Base-by-base conservation (phyloP, 2,113 vertebrate species). In the Tiliqua scincoides region DNA sequence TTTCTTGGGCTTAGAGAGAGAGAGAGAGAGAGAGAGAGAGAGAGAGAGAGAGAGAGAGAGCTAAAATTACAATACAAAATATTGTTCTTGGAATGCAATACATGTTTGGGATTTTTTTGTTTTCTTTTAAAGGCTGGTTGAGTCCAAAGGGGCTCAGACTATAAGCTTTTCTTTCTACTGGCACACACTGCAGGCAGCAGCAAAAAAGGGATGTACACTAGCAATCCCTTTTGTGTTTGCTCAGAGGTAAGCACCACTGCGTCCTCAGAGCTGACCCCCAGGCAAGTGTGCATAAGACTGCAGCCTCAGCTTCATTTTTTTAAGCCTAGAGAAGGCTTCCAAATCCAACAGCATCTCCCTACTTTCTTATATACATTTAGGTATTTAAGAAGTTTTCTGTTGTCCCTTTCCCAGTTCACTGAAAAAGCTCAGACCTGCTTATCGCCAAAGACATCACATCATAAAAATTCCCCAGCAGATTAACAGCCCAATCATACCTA, bases 61-160 rank as follows among this genome's bases (percentile, higher is more conserved):
- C 79, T 86, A 79, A 86, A 83, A 92, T 87, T 93, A 92, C 92
- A 93, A 83, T 71, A 30, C 7, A 74, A 85, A 85, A 86, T 78
- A 78, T 85, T 77, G 57, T 48, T 70, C 76, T 72, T 71, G 65
- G 20, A 32, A 61, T 14, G 52, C 2, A 8, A 32, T 70, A 25
- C 67, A 25, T 4, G 6, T 25, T n/a, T 67, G 65, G 40, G 67
- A 21, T 87, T 79, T 68, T 30, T 59, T 59, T 0, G 67, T 20
- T 87, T 79, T 68, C 20, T 59, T 59, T 0, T 35, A 76, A 83
- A 54, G 32, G 32, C 4, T 43, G 73, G 61, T 79, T 2, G 62
- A 62, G 18, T 88, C 21, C 32, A 48, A 70, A 1, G 21, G 57
- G 3, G 43, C 35, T 37, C 68, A 37, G 68, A 21, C 4, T 61